Base-by-base conservation (phyloP, 2,113 vertebrate species). In the Caranx melampygus region DNA sequence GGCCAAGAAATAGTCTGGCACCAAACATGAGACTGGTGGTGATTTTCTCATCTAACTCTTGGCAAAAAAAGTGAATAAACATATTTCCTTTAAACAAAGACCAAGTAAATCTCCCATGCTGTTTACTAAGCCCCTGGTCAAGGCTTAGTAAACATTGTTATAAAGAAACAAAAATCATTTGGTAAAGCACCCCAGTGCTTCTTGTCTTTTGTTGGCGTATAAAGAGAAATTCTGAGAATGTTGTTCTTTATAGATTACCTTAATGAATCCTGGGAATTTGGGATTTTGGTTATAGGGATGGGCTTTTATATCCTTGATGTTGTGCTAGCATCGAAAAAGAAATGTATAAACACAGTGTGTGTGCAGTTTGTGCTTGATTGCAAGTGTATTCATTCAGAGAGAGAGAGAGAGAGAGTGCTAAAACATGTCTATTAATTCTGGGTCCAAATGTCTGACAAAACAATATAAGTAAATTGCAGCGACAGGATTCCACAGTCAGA, bases 91-190 rank as follows among this genome's bases (percentile, higher is more conserved):
- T 9, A 42, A 42, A 42, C 40, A 42, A 42, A 42, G 40, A 42
- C 40, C 40, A 42, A 42, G 40, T 42, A 42, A 42, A 42, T 42
- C 40, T 42, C 40, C 40, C 40, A 42, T 42, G 40, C 40, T 42
- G 40, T 42, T 42, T 42, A 10, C 40, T 42, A 42, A 42, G 40
- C 40, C 40, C 72, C 34, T 67, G 33, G 59, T 75, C 60, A 60
- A 42, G 33, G 40, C 26, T 68, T 49, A 4, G 59, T 45, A 49
- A 66, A 78, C 59, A 81, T 51, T 21, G 6, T 75, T 10, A 81
- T 33, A 64, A 14, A 75, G 73, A 68, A 72, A 76, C n/a, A 52
- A 70, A 64, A 44, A 34, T 5, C 1, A 69, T 40, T 52, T 63
- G 51, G 20, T 21, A 40, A 55, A 51, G 54, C 42, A 47, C 20